These are phyloP conservation scores for Sebastes diploproa DNA, from an alignment of 2,797 vertebrate genomes.

Conservation along the genomic window DNA sequence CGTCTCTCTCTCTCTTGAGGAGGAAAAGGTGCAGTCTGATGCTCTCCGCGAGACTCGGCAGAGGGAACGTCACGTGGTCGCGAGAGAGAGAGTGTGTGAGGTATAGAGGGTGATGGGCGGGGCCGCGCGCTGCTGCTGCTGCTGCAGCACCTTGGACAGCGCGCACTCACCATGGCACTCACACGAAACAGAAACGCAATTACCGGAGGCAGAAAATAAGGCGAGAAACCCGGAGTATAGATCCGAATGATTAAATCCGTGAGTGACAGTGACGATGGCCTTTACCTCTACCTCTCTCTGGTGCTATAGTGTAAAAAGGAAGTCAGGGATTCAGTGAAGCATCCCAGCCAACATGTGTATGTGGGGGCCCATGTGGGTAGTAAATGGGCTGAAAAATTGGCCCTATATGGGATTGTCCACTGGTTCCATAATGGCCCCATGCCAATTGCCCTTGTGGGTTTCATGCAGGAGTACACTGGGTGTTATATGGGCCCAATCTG, in stretches of 20 bases:
- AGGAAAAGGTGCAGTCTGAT: slow-evolving; percentile 82
- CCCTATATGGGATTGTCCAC: too few relatives aligned
- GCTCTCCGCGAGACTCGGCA: slow-evolving; percentile 72
- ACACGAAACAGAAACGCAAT: slow-evolving; percentile 61
- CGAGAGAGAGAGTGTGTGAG: slow-evolving; percentile 1
- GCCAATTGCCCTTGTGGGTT: too few relatives aligned
- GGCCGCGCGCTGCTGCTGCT: slow-evolving; percentile 72
- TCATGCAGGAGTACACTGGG: too few relatives aligned
- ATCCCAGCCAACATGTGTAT: too few relatives aligned
- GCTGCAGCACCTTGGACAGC: slow-evolving; percentile 78
- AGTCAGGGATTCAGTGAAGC: slow-evolving; percentile 27
- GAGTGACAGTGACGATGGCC: slow-evolving; percentile 52
- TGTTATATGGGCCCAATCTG: too few relatives aligned
- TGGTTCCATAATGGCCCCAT: too few relatives aligned
- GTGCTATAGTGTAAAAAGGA: slow-evolving; percentile 12
- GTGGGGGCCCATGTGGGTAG: too few relatives aligned
- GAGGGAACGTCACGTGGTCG: slow-evolving; percentile 72
- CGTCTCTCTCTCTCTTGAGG: slow-evolving; percentile 52
- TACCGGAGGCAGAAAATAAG: slow-evolving; percentile 60
- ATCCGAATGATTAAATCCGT: slow-evolving; percentile 52
- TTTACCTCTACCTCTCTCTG: slow-evolving; percentile 17
- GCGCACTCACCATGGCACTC: slow-evolving; percentile 43
- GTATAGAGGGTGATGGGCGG: slow-evolving; percentile 68
- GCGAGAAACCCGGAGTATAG: slow-evolving; percentile 25
- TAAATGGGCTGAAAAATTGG: too few relatives aligned